A percentile compares a stretch with the other conserved stretches of the same genome.
Evolutionary conservation across 2,797 vertebrate species (phyloP).

Genomic region (Heliangelus exortis): DNA sequence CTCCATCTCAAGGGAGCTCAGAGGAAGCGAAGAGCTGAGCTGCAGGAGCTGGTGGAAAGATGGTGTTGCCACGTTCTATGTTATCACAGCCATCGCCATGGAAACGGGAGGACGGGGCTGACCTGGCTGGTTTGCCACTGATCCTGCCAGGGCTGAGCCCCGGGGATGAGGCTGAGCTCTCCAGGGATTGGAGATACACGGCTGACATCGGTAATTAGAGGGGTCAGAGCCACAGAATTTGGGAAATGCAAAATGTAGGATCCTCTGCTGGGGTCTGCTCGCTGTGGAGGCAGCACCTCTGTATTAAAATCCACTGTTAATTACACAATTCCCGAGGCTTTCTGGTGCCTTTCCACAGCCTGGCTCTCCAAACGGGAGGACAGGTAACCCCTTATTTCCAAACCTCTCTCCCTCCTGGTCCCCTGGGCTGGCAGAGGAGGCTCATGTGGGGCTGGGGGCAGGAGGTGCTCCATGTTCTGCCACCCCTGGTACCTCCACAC

Average conservation of each 20-base stretch:
- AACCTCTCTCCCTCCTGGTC: rapidly evolving
- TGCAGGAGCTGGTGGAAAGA: not conserved
- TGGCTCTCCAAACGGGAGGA: not conserved
- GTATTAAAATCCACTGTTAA: not conserved
- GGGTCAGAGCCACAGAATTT: not conserved
- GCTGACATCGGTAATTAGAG: conserved; percentile 1
- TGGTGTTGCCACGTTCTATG: conserved; percentile 15
- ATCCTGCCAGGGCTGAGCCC: conserved; percentile 46
- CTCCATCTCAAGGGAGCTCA: not conserved
- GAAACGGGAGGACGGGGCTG: conserved; percentile 49
- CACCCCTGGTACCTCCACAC: no score
- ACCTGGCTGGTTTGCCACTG: conserved; percentile 47
- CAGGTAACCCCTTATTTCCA: not conserved
- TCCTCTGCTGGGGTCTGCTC: not conserved
- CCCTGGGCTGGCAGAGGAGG: not conserved
- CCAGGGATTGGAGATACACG: not conserved
- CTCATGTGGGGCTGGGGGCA: no score
- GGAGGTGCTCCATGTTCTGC: no score
- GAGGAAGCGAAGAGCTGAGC: conserved; percentile 27
- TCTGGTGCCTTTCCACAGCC: rapidly evolving
- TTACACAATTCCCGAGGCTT: not conserved
- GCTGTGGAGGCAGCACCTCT: not conserved
- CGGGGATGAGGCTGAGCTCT: not conserved
- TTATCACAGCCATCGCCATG: conserved; percentile 22
- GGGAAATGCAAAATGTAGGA: not conserved